These are phyloP conservation scores for Thumatha senex DNA, from an alignment of 2,888 invertebrate genomes.

Conservation along the genomic window DNA sequence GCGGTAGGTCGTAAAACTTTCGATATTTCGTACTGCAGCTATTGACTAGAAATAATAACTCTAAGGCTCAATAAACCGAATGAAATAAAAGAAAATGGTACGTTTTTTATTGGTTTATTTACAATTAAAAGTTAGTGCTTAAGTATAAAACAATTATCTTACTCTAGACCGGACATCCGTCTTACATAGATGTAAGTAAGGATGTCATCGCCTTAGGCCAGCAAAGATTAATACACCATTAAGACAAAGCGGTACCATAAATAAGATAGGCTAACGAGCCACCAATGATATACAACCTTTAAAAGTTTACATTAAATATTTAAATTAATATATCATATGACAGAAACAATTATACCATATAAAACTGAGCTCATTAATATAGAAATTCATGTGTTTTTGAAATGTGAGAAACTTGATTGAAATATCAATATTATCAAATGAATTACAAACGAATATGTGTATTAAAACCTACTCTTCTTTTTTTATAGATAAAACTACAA, in stretches of 20 bases:
- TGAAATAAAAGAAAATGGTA: slow-evolving; percentile 22
- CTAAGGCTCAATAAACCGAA: slow-evolving; percentile 22
- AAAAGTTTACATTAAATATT: slow-evolving; percentile 39
- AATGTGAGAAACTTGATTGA: slow-evolving; percentile 23
- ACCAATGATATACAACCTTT: slow-evolving; percentile 37
- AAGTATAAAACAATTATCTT: slow-evolving; percentile 64
- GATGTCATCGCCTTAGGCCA: slow-evolving; percentile 60
- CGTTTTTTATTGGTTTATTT: slow-evolving; percentile 2
- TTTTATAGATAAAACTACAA: too few relatives aligned
- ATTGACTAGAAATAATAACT: slow-evolving; percentile 14
- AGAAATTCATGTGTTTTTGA: slow-evolving; percentile 29
- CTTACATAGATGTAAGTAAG: slow-evolving; percentile 49
- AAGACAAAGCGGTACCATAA: slow-evolving; percentile 37
- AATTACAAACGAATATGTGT: neutral
- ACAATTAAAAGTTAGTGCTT: slow-evolving; percentile 33
- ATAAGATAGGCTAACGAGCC: slow-evolving; percentile 37
- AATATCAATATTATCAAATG: slow-evolving; percentile 22
- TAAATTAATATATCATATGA: slow-evolving; percentile 36
- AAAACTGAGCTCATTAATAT: slow-evolving; percentile 39
- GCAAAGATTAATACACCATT: slow-evolving; percentile 52
- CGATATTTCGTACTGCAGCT: slow-evolving; percentile 4
- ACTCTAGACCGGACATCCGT: slow-evolving; percentile 68
- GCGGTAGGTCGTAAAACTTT: slow-evolving; percentile 1
- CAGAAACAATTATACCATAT: slow-evolving; percentile 37
- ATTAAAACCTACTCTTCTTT: neutral